Base-by-base conservation (phyloP, 1,140 invertebrate genomes). In the Calephelis nemesis region DNA sequence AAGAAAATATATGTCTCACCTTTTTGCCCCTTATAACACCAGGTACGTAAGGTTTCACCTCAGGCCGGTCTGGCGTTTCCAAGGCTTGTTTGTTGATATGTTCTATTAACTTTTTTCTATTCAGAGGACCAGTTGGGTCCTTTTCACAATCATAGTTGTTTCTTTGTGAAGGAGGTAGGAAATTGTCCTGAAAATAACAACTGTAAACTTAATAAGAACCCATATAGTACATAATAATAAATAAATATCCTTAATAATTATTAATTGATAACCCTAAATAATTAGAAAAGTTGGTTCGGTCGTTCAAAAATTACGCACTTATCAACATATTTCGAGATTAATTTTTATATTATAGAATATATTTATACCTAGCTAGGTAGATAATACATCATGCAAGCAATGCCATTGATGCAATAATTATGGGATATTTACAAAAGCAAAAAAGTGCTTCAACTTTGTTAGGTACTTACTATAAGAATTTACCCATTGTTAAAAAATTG, bases 31-130 rank as follows among this genome's bases (percentile, higher is more conserved):
- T 93, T 76, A 98, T 93, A 65, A 95, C 94, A 68, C 98, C 98
- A 77, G 97, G 92, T 64, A 98, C 96, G 90, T 95, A 99, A 5
- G 98, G 98, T 90, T 99, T 98, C 49, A 96, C 92, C 91, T 99
- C 98, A 19, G 99, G 98, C 94, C 96, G 96, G 93, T 99, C 99
- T 67, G 98, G 98, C 73, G 99, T 98, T 90, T 99, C 98, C 78
- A 98, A 93, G 5, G 98, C 98, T 89, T 99, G 97, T 92, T 99
- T 99, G 87, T 99, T 99, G 73, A 99, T 97, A 92, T 98, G 98
- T 82, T 99, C 97, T 75, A 99, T 97, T 58, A 99, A 93, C 87
- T 99, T 97, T 92, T 99, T 98, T 42, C 99, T 94, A 93, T 99
- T 97, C 72, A 99, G 93, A 7, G 98, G 98, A 62, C 99, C 99